These are phyloP conservation scores for Holacanthella duospinosa DNA, from an alignment of 2,888 invertebrate species.

Conservation along the genomic window DNA sequence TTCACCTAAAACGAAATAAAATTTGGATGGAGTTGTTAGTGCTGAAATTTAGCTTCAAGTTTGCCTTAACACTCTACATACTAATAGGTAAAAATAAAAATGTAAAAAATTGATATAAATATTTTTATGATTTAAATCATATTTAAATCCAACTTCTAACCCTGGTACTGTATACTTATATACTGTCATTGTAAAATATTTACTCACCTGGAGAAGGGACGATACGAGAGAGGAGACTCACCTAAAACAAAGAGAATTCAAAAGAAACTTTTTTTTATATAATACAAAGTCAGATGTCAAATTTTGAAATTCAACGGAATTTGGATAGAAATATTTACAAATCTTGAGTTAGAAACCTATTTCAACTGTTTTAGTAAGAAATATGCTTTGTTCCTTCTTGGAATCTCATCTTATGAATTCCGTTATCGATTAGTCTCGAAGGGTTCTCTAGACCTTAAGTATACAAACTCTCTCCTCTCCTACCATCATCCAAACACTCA, in stretches of 20 bases:
- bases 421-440: not conserved
- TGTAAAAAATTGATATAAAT: no score
- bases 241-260: slow-evolving; percentile 42
- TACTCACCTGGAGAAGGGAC: slow-evolving; percentile 49
- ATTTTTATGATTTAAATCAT: no score
- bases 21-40: no score
- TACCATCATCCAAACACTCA: no score
- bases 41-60: no score
- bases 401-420: not conserved
- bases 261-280: not conserved
- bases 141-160: no score
- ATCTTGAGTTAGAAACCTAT: not conserved
- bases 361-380: not conserved
- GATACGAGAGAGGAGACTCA: slow-evolving; percentile 50
- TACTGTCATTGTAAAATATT: not conserved
- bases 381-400: not conserved
- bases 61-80: no score
- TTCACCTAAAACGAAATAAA: no score
- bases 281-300: not conserved
- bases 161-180: no score
- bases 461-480: slow-evolving; percentile 40
- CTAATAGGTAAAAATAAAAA: no score
- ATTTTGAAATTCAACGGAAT: not conserved
- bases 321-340: not conserved
- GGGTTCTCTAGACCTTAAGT: not conserved